These are phyloP conservation scores for Pungitius pungitius DNA, from an alignment of 2,113 vertebrate species.

Conservation along the genomic window DNA sequence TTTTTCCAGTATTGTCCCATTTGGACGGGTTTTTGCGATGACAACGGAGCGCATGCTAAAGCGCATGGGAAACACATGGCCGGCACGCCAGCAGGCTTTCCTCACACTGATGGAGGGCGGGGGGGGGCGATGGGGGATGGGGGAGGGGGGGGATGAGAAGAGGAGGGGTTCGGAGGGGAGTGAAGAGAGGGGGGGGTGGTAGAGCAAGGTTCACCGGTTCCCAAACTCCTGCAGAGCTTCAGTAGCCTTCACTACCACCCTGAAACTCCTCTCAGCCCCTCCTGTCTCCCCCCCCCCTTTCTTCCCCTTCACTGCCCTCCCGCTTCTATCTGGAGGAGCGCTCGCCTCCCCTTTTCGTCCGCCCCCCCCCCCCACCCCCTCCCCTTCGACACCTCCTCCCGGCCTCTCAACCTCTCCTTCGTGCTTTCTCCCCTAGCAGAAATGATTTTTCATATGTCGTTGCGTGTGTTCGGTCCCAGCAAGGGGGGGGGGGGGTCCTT, in stretches of 20 bases:
- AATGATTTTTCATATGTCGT: slow-evolving; percentile 25
- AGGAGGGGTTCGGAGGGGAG: slow-evolving; percentile 3
- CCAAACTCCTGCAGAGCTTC: slow-evolving; percentile 78
- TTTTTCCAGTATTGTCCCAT: too few relatives aligned
- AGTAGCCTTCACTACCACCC: slow-evolving; percentile 69
- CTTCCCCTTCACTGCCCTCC: slow-evolving; percentile 69
- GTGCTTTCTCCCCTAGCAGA: not conserved
- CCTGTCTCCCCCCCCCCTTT: slow-evolving; percentile 62
- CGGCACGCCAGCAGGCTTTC: slow-evolving; percentile 69
- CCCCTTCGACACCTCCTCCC: slow-evolving; percentile 57
- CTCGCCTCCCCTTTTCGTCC: slow-evolving; percentile 46
- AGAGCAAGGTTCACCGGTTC: slow-evolving; percentile 72
- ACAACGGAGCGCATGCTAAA: slow-evolving; percentile 71
- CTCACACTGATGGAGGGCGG: slow-evolving; percentile 72
- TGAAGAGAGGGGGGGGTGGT: slow-evolving; percentile 15
- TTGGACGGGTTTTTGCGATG: too few relatives aligned
- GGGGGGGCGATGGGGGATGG: slow-evolving; percentile 46
- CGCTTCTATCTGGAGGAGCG: slow-evolving; percentile 33
- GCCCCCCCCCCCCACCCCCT: slow-evolving; percentile 47
- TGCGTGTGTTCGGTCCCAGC: not conserved
- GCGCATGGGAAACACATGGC: slow-evolving; percentile 73
- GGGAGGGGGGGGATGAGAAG: slow-evolving; percentile 49
- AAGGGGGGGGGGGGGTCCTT: not conserved
- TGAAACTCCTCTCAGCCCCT: slow-evolving; percentile 66
- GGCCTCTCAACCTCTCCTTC: slow-evolving; percentile 34